A percentile compares a stretch with the other conserved stretches of the same genome.
phyloP scores from a whole-genome alignment of 2,888 invertebrate species.

The Dichetophora obliterata region DNA sequence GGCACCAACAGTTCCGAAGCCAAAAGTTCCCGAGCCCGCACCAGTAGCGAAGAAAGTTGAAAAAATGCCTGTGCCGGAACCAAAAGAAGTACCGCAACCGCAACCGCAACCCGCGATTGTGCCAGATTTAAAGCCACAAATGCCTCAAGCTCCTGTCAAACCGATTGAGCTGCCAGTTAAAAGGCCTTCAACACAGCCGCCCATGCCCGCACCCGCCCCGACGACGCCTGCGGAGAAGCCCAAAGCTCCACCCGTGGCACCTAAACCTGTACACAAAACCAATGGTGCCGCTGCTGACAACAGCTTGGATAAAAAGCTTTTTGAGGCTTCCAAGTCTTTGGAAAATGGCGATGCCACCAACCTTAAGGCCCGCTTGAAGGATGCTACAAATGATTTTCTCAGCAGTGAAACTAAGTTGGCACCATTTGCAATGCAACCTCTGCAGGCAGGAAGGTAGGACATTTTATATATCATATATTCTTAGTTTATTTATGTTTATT shows the following conservation, averaged over 20 bases:
- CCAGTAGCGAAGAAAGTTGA: slow-evolving; percentile 36
- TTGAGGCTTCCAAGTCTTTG: slow-evolving; percentile 53
- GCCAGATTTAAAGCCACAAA: slow-evolving; percentile 35
- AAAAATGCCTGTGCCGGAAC: slow-evolving; percentile 42
- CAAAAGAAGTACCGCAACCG: slow-evolving; percentile 33
- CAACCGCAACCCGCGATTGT: slow-evolving; percentile 42
- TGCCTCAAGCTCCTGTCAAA: slow-evolving; percentile 20
- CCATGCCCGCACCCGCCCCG: slow-evolving; percentile 43
- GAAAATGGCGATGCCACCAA: slow-evolving; percentile 56
- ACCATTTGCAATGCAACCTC: slow-evolving; percentile 47
- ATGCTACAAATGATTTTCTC: slow-evolving; percentile 65
- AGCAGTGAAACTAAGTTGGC: slow-evolving; percentile 57
- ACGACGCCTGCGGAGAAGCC: neutral
- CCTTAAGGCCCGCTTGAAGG: slow-evolving; percentile 59
- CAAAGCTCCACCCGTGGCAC: slow-evolving; percentile 34
- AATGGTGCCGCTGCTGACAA: slow-evolving; percentile 48
- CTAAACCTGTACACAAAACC: slow-evolving; percentile 44
- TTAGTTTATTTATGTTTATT: slow-evolving; percentile 34
- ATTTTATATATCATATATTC: slow-evolving; percentile 29
- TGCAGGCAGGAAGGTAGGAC: slow-evolving; percentile 52
- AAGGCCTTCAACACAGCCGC: slow-evolving; percentile 26
- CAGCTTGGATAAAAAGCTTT: slow-evolving; percentile 57
- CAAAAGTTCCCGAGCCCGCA: slow-evolving; percentile 33
- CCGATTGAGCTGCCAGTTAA: neutral
- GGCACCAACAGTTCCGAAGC: slow-evolving; percentile 33